Base-by-base conservation (phyloP, 2,888 invertebrate species). In the Polyommatus iphigenia region DNA sequence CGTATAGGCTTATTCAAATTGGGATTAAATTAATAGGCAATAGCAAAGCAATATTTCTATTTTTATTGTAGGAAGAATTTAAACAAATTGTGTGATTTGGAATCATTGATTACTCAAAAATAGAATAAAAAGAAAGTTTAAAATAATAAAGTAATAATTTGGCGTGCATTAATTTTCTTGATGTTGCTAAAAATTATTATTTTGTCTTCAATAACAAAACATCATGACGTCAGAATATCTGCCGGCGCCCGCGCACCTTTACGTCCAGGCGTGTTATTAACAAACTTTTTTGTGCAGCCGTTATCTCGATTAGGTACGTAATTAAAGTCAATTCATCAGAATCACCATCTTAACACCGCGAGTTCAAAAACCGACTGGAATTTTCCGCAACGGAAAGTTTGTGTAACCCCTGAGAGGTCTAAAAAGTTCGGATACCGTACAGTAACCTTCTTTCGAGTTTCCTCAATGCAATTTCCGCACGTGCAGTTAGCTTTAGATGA, bases 341-440 rank as follows among this genome's bases (percentile, higher is more conserved):
- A 67, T 32, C 67, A 29, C 29, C 67, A 67, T 67, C 24, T 15
- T 29, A 29, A 32, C 24, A 62, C 13, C 24, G 13, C 29, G 29
- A 67, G 67, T 67, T 67, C 67, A 32, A 67, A 67, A 67, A 67
- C 67, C 67, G 67, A 32, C 29, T 67, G 67, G 67, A 67, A 67
- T 2, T 29, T 67, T 67, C 67, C 67, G 18, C 67, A 32, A 13
- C 29, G 29, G 67, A 29, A 67, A 5, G 13, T 67, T 67, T 29
- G 10, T 24, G 62, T 62, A 15, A 24, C 24, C 13, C 62, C 62
- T 13, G 29, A 67, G 15, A 29, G 24, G 5, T 67, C 24, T 15
- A 67, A 67, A 29, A 67, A 67, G 15, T 67, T 67, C 24, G 4
- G 15, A 67, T 67, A 67, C 67, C 67, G 67, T 32, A 32, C 62